Conservation (phyloP, 2,113 vertebrate genomes). For the Calyptommatus sinebrachiatus region DNA sequence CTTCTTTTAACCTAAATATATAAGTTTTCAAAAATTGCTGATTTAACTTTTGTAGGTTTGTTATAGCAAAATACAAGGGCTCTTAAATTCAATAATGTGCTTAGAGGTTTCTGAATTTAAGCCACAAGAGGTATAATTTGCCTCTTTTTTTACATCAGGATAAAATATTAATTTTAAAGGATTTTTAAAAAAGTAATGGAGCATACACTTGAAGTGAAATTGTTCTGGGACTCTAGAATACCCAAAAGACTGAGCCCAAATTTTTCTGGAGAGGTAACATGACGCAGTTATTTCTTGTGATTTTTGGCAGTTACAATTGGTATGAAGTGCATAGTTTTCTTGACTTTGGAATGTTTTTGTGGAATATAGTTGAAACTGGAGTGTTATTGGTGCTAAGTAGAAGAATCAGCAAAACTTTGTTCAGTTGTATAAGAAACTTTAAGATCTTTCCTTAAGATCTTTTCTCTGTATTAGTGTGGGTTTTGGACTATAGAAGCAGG, state of each 20-base stretch:
- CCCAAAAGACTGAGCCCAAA: not conserved
- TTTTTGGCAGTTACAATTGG: not conserved
- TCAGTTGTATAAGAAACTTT: too few species aligned
- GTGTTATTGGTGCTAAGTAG: not conserved
- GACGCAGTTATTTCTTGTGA: not conserved
- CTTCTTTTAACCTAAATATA: not conserved
- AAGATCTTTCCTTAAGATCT: too few species aligned
- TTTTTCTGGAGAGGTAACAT: not conserved
- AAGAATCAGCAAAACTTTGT: not conserved
- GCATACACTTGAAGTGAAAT: not conserved
- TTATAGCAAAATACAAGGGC: not conserved
- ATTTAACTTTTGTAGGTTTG: not conserved
- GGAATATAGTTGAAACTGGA: not conserved
- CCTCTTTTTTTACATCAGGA: constrained; percentile 13
- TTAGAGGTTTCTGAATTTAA: not conserved
- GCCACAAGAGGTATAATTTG: constrained; percentile 15
- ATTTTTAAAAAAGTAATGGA: not conserved
- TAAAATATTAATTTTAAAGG: constrained; percentile 5
- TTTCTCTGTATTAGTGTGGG: too few species aligned
- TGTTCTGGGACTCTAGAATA: not conserved
- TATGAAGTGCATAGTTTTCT: not conserved
- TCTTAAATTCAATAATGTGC: not conserved
- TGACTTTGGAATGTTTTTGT: not conserved
- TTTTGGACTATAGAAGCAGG: too few species aligned
- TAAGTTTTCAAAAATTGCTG: not conserved